A percentile compares a stretch with the other conserved stretches of the same genome.
Conservation (phyloP, 2,113 vertebrate genomes). For the Chionodraco myersi region DNA sequence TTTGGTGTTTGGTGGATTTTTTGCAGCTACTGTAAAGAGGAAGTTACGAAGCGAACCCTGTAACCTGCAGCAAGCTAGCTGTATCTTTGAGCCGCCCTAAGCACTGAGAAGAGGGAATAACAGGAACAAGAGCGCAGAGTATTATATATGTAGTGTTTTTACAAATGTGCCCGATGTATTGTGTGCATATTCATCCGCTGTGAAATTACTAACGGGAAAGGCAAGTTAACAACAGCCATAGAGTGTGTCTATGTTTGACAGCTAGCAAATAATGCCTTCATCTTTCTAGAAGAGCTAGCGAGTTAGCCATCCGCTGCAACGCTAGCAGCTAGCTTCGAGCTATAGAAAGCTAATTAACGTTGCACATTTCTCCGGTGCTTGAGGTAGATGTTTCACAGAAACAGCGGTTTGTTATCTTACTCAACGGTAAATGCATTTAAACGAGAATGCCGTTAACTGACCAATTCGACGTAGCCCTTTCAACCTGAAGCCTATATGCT, state of each 20-base stretch:
- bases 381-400: neutral
- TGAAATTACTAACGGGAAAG: slow-evolving; percentile 13
- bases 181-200: slow-evolving; percentile 14
- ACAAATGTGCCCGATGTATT: neutral
- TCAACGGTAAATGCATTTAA: neutral
- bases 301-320: slow-evolving; percentile 64
- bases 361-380: slow-evolving; percentile 7
- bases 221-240: slow-evolving; percentile 5
- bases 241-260: slow-evolving; percentile 58
- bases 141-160: neutral
- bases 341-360: neutral
- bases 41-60: slow-evolving; percentile 66
- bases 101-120: slow-evolving; percentile 47
- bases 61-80: slow-evolving; percentile 51
- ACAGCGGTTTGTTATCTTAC: neutral
- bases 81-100: slow-evolving; percentile 54
- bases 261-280: slow-evolving; percentile 59
- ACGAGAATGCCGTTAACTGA: slow-evolving; percentile 32
- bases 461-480: neutral
- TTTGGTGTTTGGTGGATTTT: neutral
- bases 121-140: slow-evolving; percentile 43
- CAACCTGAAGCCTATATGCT: neutral
- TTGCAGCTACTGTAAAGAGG: slow-evolving; percentile 54
- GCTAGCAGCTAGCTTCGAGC: slow-evolving; percentile 49
- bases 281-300: slow-evolving; percentile 61